phyloP scores from a whole-genome alignment of 1,140 invertebrate species.

The Thaumetopoea pityocampa region DNA sequence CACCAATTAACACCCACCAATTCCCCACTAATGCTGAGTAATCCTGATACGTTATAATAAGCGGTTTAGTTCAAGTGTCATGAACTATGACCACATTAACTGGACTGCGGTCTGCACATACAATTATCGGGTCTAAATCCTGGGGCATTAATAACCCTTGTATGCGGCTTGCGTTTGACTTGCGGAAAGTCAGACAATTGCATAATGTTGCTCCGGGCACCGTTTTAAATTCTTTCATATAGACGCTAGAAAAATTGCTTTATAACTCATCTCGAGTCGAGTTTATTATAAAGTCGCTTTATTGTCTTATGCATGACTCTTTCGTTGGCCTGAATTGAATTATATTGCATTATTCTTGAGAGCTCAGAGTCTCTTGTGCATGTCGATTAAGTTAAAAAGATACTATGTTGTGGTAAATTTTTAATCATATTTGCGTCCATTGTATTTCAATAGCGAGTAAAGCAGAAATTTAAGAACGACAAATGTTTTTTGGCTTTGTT shows the following conservation, averaged over 20 bases:
- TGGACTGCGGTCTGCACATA: conserved; percentile 18
- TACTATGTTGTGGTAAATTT: too few relatives aligned
- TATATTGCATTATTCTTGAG: conserved; percentile 10
- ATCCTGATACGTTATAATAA: conserved; percentile 4
- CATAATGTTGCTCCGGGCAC: conserved; percentile 19
- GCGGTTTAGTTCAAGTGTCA: conserved; percentile 10
- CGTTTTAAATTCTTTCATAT: conserved; percentile 9
- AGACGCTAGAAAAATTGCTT: conserved; percentile 4
- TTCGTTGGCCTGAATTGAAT: not conserved
- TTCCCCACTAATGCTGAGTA: not conserved
- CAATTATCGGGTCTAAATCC: conserved; percentile 31
- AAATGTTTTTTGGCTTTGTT: too few relatives aligned
- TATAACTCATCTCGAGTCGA: not conserved
- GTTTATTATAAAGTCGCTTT: conserved; percentile 2
- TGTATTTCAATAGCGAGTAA: too few relatives aligned
- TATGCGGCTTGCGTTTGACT: conserved; percentile 29
- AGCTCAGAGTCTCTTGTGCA: not conserved
- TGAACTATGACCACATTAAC: conserved; percentile 26
- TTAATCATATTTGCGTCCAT: too few relatives aligned
- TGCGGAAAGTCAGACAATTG: conserved; percentile 25
- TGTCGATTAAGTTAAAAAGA: conserved; percentile 11
- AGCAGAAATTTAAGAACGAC: too few relatives aligned
- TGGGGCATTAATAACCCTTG: conserved; percentile 30
- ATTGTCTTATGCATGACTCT: not conserved
- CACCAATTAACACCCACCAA: not conserved